Evolutionary conservation across 2,797 vertebrate genomes (phyloP).

Genomic region (Pagetopsis macropterus): DNA sequence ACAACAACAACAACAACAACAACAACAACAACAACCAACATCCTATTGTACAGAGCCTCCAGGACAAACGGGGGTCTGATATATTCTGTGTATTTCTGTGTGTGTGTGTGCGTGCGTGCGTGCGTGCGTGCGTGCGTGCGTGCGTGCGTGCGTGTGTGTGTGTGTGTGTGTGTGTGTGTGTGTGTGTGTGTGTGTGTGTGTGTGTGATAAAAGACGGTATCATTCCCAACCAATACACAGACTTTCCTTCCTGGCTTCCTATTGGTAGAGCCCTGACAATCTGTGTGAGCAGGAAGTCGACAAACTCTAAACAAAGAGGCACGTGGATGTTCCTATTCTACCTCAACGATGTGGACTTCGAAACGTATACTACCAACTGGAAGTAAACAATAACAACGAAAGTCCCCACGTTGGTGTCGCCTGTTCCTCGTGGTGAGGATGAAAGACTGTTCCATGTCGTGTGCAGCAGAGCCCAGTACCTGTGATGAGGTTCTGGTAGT

Average conservation of each 20-base stretch:
- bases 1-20: not conserved
- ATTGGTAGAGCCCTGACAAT: not conserved
- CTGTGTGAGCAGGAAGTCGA: not conserved
- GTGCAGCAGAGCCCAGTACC: slow-evolving; percentile 73
- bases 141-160: not conserved
- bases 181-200: not conserved
- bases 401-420: no score
- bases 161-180: not conserved
- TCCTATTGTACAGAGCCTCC: not conserved
- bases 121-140: not conserved
- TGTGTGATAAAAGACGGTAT: not conserved
- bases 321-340: not conserved
- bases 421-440: not conserved
- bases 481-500: slow-evolving; percentile 87
- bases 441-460: not conserved
- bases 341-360: not conserved
- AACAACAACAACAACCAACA: not conserved
- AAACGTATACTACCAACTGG: no score
- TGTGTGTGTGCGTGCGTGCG: no score
- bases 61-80: not conserved
- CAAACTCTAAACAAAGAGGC: not conserved
- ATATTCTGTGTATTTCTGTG: not conserved
- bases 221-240: not conserved
- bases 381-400: no score
- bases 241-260: not conserved